Percentiles rank a stretch among this genome's conserved stretches.
These are phyloP conservation scores for Drosophila vallismaia DNA, from an alignment of 2,888 invertebrate genomes.

Conservation along the genomic window DNA sequence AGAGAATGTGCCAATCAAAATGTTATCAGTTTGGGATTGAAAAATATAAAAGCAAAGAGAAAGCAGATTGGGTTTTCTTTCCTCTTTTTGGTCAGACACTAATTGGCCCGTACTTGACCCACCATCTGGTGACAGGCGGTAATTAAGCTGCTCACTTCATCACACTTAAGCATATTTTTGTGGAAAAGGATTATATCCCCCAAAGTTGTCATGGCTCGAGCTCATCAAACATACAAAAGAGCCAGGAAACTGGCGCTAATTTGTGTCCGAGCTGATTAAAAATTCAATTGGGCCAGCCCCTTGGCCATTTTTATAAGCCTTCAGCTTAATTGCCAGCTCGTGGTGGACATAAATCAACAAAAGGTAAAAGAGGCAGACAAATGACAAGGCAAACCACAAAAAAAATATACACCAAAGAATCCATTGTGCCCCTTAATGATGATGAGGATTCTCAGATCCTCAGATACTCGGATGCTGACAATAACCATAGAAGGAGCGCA, in stretches of 20 bases:
- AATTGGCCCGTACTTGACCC: conserved; percentile 48
- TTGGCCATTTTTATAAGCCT: conserved; percentile 35
- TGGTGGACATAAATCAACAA: conserved; percentile 68
- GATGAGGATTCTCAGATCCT: conserved; percentile 47
- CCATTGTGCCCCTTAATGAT: conserved; percentile 68
- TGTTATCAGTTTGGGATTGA: conserved; percentile 31
- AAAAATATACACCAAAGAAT: conserved; percentile 11
- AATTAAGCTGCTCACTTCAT: conserved; percentile 74
- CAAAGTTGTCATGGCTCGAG: conserved; percentile 6
- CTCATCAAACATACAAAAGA: conserved; percentile 42
- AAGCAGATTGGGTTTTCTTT: conserved; percentile 20
- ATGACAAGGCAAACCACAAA: conserved; percentile 50
- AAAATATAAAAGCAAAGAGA: conserved; percentile 12
- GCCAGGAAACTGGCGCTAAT: conserved; percentile 56
- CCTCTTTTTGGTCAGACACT: neutral
- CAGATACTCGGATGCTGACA: conserved; percentile 39
- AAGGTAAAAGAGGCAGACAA: conserved; percentile 58
- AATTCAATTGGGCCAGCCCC: conserved; percentile 62
- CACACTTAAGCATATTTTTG: conserved; percentile 66
- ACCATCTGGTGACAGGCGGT: conserved; percentile 60
- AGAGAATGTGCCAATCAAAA: conserved; percentile 43
- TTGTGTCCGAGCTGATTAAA: conserved; percentile 76
- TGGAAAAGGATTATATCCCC: conserved; percentile 46
- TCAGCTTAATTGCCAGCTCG: conserved; percentile 68
- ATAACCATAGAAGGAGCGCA: conserved; percentile 51